Conservation (phyloP, 2,797 vertebrate genomes). For the Micromesistius poutassou region DNA sequence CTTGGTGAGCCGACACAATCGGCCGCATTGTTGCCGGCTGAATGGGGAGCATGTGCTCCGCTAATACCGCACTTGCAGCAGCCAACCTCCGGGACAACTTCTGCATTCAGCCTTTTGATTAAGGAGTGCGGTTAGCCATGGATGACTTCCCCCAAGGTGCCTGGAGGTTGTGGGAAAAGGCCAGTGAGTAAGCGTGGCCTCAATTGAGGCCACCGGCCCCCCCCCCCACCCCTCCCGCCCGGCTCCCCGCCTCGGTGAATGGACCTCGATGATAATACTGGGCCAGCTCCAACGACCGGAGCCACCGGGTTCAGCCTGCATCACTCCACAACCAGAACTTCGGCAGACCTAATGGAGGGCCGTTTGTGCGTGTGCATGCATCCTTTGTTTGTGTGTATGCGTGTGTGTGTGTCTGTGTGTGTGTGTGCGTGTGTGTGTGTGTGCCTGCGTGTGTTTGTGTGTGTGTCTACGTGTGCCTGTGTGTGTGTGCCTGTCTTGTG, state of each 20-base stretch:
- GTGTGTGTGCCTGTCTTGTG: too few species aligned
- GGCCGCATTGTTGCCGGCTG: conserved; percentile 74
- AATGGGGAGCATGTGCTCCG: conserved; percentile 82
- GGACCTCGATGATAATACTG: not conserved
- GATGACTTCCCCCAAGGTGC: conserved; percentile 83
- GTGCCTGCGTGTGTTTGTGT: too few species aligned
- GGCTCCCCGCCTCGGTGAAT: too few species aligned
- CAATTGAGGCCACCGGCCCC: conserved; percentile 25
- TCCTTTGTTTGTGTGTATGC: not conserved
- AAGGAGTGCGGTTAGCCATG: conserved; percentile 84
- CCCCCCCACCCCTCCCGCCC: not conserved
- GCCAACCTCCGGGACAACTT: conserved; percentile 80
- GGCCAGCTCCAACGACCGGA: not conserved
- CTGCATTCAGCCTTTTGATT: conserved; percentile 83
- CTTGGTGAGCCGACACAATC: conserved; percentile 72
- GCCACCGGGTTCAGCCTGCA: not conserved
- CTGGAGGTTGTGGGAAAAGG: conserved; percentile 79
- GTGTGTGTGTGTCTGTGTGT: not conserved
- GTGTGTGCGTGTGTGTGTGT: too few species aligned
- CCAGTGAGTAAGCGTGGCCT: conserved; percentile 62
- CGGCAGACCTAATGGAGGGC: not conserved
- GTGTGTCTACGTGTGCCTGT: too few species aligned
- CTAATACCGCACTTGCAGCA: conserved; percentile 75
- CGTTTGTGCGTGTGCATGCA: not conserved
- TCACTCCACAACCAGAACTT: not conserved